Percentiles rank a stretch among this genome's conserved stretches.
These are phyloP conservation scores for Pygmarrhopalites habei DNA, from an alignment of 1,140 invertebrate genomes.

Conservation along the genomic window DNA sequence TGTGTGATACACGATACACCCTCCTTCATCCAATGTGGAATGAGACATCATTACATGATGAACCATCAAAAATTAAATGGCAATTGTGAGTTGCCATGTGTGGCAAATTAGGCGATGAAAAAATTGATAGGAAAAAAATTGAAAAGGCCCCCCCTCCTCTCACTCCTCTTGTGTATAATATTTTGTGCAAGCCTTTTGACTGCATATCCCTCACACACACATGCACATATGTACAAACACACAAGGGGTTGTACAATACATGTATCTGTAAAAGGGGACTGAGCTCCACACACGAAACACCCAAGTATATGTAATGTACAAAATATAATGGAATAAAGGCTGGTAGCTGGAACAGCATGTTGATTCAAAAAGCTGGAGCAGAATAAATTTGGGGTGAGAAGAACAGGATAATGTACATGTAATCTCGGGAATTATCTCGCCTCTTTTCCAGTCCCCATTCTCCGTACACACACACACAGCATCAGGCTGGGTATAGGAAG, in stretches of 20 bases:
- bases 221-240: neutral
- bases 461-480: no score
- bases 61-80: neutral
- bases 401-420: slow-evolving; percentile 23
- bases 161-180: neutral
- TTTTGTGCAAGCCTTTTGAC: neutral
- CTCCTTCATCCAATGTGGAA: no score
- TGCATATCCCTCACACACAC: neutral
- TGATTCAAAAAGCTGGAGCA: neutral
- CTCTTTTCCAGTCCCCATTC: slow-evolving; percentile 4
- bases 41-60: no score
- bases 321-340: neutral
- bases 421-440: slow-evolving; percentile 21
- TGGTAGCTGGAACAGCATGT: neutral
- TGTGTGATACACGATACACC: no score
- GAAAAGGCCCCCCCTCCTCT: no score
- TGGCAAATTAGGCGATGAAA: slow-evolving; percentile 4
- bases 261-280: no score
- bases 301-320: no score
- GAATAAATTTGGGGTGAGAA: slow-evolving; percentile 31
- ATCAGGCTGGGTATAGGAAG: no score
- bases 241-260: no score
- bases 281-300: no score
- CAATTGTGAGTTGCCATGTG: slow-evolving; percentile 28
- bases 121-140: slow-evolving; percentile 6